A percentile compares a stretch with the other conserved stretches of the same genome.
These are phyloP conservation scores for Drusus annulatus DNA, from an alignment of 1,140 invertebrate species.

Conservation along the genomic window DNA sequence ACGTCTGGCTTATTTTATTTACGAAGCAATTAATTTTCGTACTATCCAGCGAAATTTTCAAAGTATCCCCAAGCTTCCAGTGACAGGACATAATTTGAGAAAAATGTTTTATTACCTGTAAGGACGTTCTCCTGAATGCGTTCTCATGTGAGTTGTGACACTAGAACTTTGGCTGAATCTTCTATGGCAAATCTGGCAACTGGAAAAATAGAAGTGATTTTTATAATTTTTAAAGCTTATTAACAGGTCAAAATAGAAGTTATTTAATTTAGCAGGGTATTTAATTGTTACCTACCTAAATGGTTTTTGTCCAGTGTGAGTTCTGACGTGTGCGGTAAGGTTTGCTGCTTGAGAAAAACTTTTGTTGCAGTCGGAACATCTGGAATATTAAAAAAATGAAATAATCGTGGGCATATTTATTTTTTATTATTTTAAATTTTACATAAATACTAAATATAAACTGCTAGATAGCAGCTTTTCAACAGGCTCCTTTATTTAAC, in stretches of 20 bases:
- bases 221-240: too few species aligned
- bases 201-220: conserved; percentile 76
- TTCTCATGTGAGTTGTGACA: conserved; percentile 95
- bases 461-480: too few species aligned
- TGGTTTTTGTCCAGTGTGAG: conserved; percentile 91
- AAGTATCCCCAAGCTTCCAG: too few species aligned
- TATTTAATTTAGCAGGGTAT: conserved; percentile 55
- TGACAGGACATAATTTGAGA: too few species aligned
- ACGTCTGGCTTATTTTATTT: too few species aligned
- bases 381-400: conserved; percentile 59
- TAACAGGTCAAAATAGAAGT: too few species aligned
- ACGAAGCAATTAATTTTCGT: too few species aligned
- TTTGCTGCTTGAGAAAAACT: conserved; percentile 83
- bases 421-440: too few species aligned
- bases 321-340: conserved; percentile 81
- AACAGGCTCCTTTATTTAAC: too few species aligned
- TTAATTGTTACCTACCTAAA: conserved; percentile 76
- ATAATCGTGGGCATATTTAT: too few species aligned
- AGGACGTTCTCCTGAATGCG: conserved; percentile 86
- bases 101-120: conserved; percentile 71
- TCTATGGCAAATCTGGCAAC: conserved; percentile 96
- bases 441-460: too few species aligned
- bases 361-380: conserved; percentile 85
- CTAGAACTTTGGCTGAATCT: conserved; percentile 96
- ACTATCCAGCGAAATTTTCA: too few species aligned